These are phyloP conservation scores for Lordiphosa mommai DNA, from an alignment of 1,140 invertebrate genomes.

Conservation along the genomic window DNA sequence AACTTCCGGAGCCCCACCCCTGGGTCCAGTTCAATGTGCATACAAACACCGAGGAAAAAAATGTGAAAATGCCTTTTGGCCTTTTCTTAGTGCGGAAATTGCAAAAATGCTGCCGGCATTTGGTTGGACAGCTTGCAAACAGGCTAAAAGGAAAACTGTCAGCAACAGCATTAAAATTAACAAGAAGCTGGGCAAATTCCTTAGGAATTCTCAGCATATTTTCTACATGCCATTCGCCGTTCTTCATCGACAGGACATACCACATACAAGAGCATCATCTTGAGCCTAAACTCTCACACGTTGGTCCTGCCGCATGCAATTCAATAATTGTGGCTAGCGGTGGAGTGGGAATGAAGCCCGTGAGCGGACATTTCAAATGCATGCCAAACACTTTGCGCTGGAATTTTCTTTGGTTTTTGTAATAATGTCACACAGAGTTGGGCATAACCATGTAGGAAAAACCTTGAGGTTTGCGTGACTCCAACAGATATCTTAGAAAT, in stretches of 20 bases:
- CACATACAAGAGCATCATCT: not conserved
- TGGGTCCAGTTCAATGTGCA: constrained; percentile 11
- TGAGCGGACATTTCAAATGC: constrained; percentile 25
- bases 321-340: not conserved
- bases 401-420: constrained; percentile 17
- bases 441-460: too few relatives aligned
- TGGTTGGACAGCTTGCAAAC: constrained; percentile 44
- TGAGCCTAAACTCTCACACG: too few relatives aligned
- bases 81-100: constrained; percentile 51
- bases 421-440: constrained; percentile 44
- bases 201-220: constrained; percentile 36
- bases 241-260: not conserved
- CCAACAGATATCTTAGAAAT: constrained; percentile 21
- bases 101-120: constrained; percentile 60
- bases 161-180: constrained; percentile 60
- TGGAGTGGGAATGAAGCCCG: not conserved
- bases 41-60: constrained; percentile 13
- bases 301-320: too few relatives aligned
- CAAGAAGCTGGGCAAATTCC: constrained; percentile 13
- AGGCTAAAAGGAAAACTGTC: constrained; percentile 41
- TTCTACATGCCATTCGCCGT: constrained; percentile 19
- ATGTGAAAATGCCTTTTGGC: constrained; percentile 28
- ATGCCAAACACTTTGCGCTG: constrained; percentile 39
- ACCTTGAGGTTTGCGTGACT: constrained; percentile 35
- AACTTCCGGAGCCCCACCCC: constrained; percentile 13